A percentile compares a stretch with the other conserved stretches of the same genome.
Evolutionary conservation across 1,140 invertebrate genomes (phyloP).

Genomic region (Trichoplusia ni): DNA sequence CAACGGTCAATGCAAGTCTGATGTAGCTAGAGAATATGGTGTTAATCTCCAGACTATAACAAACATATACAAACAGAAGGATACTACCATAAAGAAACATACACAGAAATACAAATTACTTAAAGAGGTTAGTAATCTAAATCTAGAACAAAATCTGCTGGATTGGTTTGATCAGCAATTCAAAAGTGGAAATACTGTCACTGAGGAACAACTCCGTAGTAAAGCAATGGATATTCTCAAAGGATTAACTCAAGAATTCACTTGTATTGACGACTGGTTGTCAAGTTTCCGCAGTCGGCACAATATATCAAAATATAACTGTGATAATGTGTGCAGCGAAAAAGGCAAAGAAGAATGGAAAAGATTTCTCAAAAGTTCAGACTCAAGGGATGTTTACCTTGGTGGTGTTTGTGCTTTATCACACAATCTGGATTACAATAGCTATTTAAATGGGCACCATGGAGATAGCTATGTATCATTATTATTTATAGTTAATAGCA

Average conservation of each 20-base stretch:
- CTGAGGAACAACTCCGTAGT: constrained; percentile 32
- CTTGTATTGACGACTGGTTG: constrained; percentile 42
- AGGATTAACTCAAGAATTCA: constrained; percentile 35
- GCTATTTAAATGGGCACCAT: constrained; percentile 32
- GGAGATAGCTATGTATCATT: constrained; percentile 36
- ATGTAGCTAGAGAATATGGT: constrained; percentile 42
- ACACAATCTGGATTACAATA: constrained; percentile 37
- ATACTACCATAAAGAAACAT: constrained; percentile 40
- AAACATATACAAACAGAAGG: constrained; percentile 46
- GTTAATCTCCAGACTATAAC: constrained; percentile 41
- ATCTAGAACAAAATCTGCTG: constrained; percentile 40
- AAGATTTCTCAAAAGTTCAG: constrained; percentile 28
- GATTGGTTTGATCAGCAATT: constrained; percentile 38
- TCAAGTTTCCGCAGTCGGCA: constrained; percentile 39
- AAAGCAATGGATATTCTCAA: constrained; percentile 38
- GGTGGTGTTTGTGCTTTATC: constrained; percentile 36
- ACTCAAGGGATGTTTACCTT: constrained; percentile 36
- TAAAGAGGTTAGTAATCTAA: constrained; percentile 34
- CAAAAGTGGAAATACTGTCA: constrained; percentile 34
- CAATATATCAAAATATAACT: constrained; percentile 37
- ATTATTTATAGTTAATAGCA: constrained; percentile 32
- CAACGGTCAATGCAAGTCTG: constrained; percentile 42
- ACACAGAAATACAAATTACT: constrained; percentile 40
- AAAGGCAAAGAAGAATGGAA: constrained; percentile 35
- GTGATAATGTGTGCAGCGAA: constrained; percentile 28